Evolutionary conservation across 2,113 vertebrate species (phyloP).

Genomic region (Xenus cinereus): DNA sequence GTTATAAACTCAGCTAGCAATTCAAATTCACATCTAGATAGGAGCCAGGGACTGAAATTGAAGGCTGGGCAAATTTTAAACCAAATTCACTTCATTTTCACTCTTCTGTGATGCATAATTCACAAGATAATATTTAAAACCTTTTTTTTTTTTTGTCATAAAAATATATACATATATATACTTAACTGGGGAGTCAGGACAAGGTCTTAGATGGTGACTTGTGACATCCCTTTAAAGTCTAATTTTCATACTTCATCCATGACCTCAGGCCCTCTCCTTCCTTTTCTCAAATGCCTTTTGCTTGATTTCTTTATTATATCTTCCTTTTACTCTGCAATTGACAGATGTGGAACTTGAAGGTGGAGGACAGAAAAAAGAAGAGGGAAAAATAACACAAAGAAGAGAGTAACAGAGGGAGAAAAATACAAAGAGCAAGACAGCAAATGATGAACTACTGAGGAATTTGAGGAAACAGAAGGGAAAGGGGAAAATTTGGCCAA

Average conservation of each 20-base stretch:
- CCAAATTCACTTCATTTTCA: neutral
- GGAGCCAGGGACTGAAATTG: neutral
- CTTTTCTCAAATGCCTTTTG: constrained; percentile 48
- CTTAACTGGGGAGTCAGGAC: constrained; percentile 64
- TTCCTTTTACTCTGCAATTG: constrained; percentile 54
- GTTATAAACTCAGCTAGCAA: neutral
- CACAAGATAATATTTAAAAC: neutral
- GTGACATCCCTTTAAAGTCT: constrained; percentile 63
- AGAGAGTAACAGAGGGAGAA: constrained; percentile 29
- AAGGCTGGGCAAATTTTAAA: neutral
- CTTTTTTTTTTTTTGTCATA: neutral
- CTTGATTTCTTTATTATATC: constrained; percentile 53
- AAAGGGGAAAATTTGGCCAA: neutral
- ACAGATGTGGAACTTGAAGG: constrained; percentile 50
- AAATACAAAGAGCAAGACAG: constrained; percentile 28
- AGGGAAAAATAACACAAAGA: constrained; percentile 42
- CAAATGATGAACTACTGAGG: constrained; percentile 19
- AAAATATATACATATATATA: constrained; percentile 9
- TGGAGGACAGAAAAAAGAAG: constrained; percentile 53
- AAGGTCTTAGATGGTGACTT: constrained; percentile 55
- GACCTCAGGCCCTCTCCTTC: constrained; percentile 58
- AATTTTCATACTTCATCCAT: constrained; percentile 61
- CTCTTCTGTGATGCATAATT: neutral
- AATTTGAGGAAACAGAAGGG: constrained; percentile 24
- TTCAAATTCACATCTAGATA: neutral